Conservation (phyloP, 2,113 vertebrate genomes). For the Sebastes schlegelii region DNA sequence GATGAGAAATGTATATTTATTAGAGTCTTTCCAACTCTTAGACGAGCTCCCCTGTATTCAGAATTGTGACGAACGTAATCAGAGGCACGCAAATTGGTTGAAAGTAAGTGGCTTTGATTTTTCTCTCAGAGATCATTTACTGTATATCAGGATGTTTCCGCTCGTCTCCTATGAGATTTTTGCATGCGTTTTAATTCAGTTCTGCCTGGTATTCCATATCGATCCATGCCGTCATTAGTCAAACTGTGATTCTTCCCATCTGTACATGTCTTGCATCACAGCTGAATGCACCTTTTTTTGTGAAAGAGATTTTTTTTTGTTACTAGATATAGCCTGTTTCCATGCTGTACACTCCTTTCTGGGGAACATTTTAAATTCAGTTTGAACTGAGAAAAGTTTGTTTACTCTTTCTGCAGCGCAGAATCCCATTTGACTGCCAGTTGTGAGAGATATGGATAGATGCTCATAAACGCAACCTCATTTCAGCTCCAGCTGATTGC, state of each 20-base stretch:
- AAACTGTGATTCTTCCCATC: conserved; percentile 41
- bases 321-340: conserved; percentile 51
- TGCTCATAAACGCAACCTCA: conserved; percentile 43
- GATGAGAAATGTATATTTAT: conserved; percentile 63
- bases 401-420: conserved; percentile 76
- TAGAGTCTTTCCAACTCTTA: conserved; percentile 59
- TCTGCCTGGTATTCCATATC: conserved; percentile 49
- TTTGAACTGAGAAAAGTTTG: conserved; percentile 60
- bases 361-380: conserved; percentile 47
- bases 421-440: conserved; percentile 73
- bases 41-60: conserved; percentile 46
- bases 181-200: conserved; percentile 59
- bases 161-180: conserved; percentile 44
- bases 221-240: conserved; percentile 26
- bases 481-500: conserved; percentile 54
- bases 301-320: conserved; percentile 66
- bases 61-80: conserved; percentile 49
- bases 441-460: conserved; percentile 49
- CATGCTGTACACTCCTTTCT: conserved; percentile 48
- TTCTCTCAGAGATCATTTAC: conserved; percentile 42
- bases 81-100: conserved; percentile 42
- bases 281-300: conserved; percentile 75
- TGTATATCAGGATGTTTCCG: conserved; percentile 49
- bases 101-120: conserved; percentile 59
- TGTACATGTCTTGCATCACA: conserved; percentile 66